These are phyloP conservation scores for Nineta flava DNA, from an alignment of 2,888 invertebrate genomes.

Conservation along the genomic window DNA sequence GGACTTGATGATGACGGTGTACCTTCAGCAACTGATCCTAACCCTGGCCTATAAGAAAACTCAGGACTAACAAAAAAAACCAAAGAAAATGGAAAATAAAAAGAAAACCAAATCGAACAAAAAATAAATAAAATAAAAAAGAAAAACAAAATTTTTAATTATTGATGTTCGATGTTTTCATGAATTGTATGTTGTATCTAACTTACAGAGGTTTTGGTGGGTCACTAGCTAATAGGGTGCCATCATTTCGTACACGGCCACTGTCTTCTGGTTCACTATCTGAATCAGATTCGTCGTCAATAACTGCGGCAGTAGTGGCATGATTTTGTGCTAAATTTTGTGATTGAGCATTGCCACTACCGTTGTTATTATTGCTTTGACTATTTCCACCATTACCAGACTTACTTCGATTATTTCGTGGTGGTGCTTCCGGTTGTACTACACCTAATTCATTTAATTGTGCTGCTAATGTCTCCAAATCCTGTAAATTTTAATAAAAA, in stretches of 20 bases:
- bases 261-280: constrained; percentile 73
- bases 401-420: constrained; percentile 39
- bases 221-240: constrained; percentile 88
- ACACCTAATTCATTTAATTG: constrained; percentile 89
- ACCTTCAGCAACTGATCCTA: constrained; percentile 44
- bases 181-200: constrained; percentile 7
- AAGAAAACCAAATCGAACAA: constrained; percentile 10
- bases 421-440: constrained; percentile 53
- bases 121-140: constrained; percentile 10
- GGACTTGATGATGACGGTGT: constrained; percentile 29
- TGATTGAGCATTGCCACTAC: constrained; percentile 14
- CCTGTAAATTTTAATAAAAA: constrained; percentile 38
- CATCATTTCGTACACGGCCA: constrained; percentile 73
- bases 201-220: constrained; percentile 93
- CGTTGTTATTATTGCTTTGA: constrained; percentile 15
- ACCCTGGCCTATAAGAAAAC: constrained; percentile 65
- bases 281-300: constrained; percentile 51
- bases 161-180: not conserved
- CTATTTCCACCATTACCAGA: constrained; percentile 19
- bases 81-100: constrained; percentile 7
- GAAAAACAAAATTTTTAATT: constrained; percentile 5
- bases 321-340: constrained; percentile 29
- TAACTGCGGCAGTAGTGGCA: constrained; percentile 41
- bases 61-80: constrained; percentile 47
- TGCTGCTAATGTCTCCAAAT: constrained; percentile 90